Base-by-base conservation (phyloP, 2,888 invertebrate genomes). In the Willowsia nigromaculata region DNA sequence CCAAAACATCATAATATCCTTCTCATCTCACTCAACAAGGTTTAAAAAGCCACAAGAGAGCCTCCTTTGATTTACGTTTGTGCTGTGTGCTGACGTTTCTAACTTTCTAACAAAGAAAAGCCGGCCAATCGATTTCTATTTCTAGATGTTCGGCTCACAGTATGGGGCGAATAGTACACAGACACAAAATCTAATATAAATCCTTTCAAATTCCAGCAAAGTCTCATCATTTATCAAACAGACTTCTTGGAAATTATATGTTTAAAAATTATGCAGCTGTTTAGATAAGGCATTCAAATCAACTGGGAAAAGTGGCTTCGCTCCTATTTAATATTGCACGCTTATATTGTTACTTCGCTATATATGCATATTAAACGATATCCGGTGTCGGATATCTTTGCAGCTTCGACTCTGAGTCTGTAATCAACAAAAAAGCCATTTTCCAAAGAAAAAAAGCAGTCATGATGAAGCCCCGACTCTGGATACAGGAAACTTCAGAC, bases 401-500 rank as follows among this genome's bases (percentile, higher is more conserved):
- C n/a, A n/a, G n/a, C n/a, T n/a, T n/a, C n/a, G n/a, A 30, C 33
- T 18, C 0, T 15, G n/a, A 13, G 59, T 27, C 37, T 68, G n/a
- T 33, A 18, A 62, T 30, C 62, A 62, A 15, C 30, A 68, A 37
- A n/a, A n/a, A n/a, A 68, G 68, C 18, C 37, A 37, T 30, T 74
- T 40, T 22, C 47, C 40, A 27, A 27, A 30, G 15, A 50, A 43
- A 40, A 37, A 15, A 33, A 30, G 22, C 7, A 25, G 0, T n/a
- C 50, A 80, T 11, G 6, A 90, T 86, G 86, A 90, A 86, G 78
- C 89, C 89, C 6, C 81, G 82, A 27, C 62, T 90, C 15, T 65
- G 89, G 53, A 90, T 90, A 74, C 89, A 90, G 78, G 89, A 86
- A 82, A 90, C 89, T 33, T 81, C 87, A 25, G 62, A 78, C 50